Evolutionary conservation across 2,113 vertebrate genomes (phyloP), one percentile per base, ranked within the genome.

Genomic region (Boulengeromyrus knoepffleri): DNA sequence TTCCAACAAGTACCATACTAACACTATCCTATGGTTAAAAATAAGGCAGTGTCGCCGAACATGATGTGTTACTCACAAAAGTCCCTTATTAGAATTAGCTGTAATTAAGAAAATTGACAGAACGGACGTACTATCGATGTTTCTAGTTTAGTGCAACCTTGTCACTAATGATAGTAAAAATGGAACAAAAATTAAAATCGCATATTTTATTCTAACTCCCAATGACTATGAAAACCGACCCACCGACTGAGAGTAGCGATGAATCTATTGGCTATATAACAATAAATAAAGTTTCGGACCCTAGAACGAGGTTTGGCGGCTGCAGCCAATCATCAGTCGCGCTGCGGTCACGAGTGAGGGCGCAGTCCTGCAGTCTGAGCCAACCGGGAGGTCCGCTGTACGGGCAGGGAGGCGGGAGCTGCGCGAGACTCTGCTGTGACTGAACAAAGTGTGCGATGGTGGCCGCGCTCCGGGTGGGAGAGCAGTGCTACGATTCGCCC

Each of bases 321-420:
- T 31, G 3, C 36, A 70, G 24, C 39, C 87, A 88, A 90, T 91
- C 83, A 90, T 89, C 94, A 19, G 91, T 92, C 90, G 91, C 74
- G 2, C 1, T 0, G 0, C 1, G 91, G 91, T 95, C 94, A 95
- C 93, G 94, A 94, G 94, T 91, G 89, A 53, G 36, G 91, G 90
- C 91, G 92, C 91, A 92, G 93, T 94, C 90, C 74, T n/a, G 62
- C 62, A 19, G 31, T n/a, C 5, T 49, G 86, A 49, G 85, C 91
- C 91, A 91, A 92, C 84, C 49, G 62, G 62, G 49, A 91, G 42
- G 91, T 83, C 84, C 39, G 77, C 27, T 15, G 6, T 10, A 70
- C 36, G 90, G 19, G 88, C 58, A 15, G 87, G 86, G 88, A 91
- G 93, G 92, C 88, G 89, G 92, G 91, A 88, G 70, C 89, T 89